phyloP scores from a whole-genome alignment of 2,113 vertebrate species.

The Urocitellus parryii region DNA sequence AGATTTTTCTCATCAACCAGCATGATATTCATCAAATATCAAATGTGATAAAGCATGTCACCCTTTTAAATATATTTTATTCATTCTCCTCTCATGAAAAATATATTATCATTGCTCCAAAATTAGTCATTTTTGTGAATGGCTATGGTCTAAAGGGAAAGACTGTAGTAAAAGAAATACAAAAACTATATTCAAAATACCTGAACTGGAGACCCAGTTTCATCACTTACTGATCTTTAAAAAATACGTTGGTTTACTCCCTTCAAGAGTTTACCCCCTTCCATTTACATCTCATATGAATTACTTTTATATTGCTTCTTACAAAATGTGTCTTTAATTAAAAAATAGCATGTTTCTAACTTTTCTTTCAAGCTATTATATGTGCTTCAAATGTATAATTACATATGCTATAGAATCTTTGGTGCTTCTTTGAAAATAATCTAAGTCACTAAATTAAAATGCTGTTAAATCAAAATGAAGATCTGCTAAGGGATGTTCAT shows the following conservation, averaged over 20 bases:
- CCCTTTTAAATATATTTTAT: not conserved
- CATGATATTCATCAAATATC: not conserved
- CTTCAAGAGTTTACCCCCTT: not conserved
- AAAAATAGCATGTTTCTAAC: not conserved
- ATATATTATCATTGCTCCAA: not conserved
- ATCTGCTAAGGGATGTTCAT: not conserved
- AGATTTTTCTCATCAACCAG: not conserved
- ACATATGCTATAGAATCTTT: conserved; percentile 20
- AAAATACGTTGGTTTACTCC: not conserved
- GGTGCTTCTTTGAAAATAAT: conserved; percentile 32
- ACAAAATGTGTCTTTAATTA: conserved; percentile 44
- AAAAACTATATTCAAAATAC: not conserved
- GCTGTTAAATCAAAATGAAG: conserved; percentile 27
- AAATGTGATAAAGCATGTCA: not conserved
- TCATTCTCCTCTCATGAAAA: conserved; percentile 19
- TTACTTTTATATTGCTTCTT: conserved; percentile 37
- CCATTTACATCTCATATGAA: not conserved
- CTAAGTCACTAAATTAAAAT: conserved; percentile 52
- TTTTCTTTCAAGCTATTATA: not conserved
- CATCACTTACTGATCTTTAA: not conserved
- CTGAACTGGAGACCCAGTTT: not conserved
- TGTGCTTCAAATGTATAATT: conserved; percentile 44
- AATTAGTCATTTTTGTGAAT: conserved; percentile 18
- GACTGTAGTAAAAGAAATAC: not conserved
- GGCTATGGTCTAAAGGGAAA: not conserved